Conservation (phyloP, 2,888 invertebrate genomes). For the Loripinus fragilis region DNA sequence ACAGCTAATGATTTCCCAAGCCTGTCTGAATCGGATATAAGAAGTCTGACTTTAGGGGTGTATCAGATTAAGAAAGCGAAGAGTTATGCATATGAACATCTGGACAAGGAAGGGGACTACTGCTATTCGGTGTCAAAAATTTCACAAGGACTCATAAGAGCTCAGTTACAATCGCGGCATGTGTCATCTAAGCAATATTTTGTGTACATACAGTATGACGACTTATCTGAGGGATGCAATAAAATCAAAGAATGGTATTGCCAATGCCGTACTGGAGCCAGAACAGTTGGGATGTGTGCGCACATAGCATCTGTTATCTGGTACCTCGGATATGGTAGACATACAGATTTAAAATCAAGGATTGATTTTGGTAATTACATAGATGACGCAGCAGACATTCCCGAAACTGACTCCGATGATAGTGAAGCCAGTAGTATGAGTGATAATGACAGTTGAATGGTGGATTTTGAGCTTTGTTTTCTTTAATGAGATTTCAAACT, state of each 20-base stretch:
- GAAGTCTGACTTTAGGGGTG: neutral
- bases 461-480: too few relatives aligned
- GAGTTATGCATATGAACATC: conserved; percentile 6
- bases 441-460: neutral
- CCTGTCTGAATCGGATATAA: neutral
- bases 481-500: too few relatives aligned
- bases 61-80: neutral
- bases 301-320: neutral
- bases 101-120: neutral
- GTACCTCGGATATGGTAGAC: neutral
- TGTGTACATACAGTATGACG: neutral
- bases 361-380: neutral
- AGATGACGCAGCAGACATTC: neutral
- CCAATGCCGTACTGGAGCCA: neutral
- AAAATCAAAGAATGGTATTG: neutral
- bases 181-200: neutral
- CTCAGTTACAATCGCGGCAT: neutral
- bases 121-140: neutral
- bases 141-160: neutral
- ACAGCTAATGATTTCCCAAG: neutral
- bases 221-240: neutral
- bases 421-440: neutral
- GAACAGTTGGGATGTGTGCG: neutral
- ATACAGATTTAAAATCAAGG: neutral
- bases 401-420: neutral